A percentile compares a stretch with the other conserved stretches of the same genome.
Conservation (phyloP, 2,113 vertebrate species). For the Sturnira hondurensis region DNA sequence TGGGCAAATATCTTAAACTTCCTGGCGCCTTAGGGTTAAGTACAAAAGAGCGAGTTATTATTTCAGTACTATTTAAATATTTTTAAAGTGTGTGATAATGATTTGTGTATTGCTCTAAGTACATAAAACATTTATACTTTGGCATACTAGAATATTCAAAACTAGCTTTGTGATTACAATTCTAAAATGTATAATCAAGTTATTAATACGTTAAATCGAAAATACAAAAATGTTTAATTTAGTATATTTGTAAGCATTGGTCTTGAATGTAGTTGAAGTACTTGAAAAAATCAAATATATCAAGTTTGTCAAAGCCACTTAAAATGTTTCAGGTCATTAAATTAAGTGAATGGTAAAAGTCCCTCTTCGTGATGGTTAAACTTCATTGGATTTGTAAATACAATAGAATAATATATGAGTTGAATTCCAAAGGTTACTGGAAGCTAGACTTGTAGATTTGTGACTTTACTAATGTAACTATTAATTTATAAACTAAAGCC, state of each 20-base stretch:
- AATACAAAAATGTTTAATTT: not conserved
- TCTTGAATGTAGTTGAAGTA: not conserved
- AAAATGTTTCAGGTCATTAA: not conserved
- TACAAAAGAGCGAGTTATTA: not conserved
- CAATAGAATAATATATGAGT: not conserved
- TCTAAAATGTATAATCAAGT: not conserved
- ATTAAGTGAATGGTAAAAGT: not conserved
- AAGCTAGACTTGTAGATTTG: not conserved
- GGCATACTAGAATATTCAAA: not conserved
- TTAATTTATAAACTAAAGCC: not conserved
- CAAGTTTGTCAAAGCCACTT: slow-evolving; percentile 2
- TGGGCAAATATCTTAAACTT: not conserved
- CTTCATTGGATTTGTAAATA: not conserved
- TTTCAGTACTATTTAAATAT: not conserved
- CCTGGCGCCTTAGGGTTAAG: not conserved
- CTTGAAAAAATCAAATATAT: not conserved
- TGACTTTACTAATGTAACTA: not conserved
- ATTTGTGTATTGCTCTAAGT: not conserved
- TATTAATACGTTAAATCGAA: not conserved
- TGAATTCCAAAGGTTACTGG: not conserved
- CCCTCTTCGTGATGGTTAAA: not conserved
- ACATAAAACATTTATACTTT: not conserved
- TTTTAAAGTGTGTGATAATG: not conserved
- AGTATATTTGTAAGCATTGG: not conserved
- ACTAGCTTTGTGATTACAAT: not conserved